Evolutionary conservation across 2,797 vertebrate species (phyloP).

Genomic region (Falco biarmicus): DNA sequence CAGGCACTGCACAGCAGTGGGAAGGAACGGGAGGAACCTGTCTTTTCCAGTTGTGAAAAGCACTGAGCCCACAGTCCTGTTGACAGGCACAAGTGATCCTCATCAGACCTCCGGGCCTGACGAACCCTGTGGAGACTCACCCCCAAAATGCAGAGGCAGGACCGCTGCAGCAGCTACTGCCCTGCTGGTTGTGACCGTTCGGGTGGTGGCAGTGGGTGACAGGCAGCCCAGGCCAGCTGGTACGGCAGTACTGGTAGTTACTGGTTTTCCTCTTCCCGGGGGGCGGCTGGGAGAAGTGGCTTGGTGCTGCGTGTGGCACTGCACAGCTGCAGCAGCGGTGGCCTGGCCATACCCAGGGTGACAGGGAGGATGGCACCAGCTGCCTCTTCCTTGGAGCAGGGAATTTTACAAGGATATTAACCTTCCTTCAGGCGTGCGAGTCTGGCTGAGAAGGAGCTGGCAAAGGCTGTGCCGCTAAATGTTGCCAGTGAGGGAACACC

Average conservation of each 20-base stretch:
- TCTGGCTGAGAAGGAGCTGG: neutral
- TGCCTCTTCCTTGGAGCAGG: neutral
- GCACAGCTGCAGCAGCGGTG: neutral
- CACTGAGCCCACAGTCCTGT: neutral
- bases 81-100: neutral
- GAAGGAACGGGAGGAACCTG: neutral
- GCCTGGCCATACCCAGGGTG: neutral
- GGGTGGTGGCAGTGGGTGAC: rapidly evolving
- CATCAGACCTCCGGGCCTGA: neutral
- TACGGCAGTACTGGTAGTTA: neutral
- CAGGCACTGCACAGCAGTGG: neutral
- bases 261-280: neutral
- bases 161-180: neutral
- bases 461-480: neutral
- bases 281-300: neutral
- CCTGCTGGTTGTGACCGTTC: neutral
- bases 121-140: neutral
- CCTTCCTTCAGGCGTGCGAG: neutral
- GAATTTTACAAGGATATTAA: neutral
- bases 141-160: neutral
- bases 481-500: neutral
- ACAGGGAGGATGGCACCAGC: neutral
- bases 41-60: neutral
- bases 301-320: neutral
- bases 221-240: no score